Percentiles rank a stretch among this genome's conserved stretches.
phyloP scores from a whole-genome alignment of 2,113 vertebrate genomes.

The Labeo rohita region DNA sequence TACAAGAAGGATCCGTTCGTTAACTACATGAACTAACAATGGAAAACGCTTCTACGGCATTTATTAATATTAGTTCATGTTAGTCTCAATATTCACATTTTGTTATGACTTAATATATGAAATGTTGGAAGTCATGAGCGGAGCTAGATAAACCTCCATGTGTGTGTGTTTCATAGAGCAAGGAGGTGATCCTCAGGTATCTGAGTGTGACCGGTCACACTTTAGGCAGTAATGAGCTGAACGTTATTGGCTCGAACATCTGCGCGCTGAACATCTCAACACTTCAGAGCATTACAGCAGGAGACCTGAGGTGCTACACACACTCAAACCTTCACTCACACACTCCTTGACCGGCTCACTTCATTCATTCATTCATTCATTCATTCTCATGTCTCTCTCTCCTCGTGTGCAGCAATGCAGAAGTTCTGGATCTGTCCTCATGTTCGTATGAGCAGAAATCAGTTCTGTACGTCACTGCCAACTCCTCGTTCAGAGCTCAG shows the following conservation, averaged over 20 bases:
- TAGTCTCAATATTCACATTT: no score
- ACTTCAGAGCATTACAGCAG: constrained; percentile 55
- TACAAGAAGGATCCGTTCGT: no score
- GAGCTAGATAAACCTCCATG: constrained; percentile 8
- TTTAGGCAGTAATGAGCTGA: constrained; percentile 69
- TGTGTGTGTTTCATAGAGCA: constrained; percentile 65
- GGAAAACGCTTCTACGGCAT: no score
- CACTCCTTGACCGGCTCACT: background rate
- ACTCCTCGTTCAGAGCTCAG: constrained; percentile 60
- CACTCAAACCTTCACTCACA: background rate
- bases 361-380: background rate
- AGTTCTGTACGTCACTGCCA: constrained; percentile 70
- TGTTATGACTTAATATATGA: background rate
- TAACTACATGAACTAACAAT: no score
- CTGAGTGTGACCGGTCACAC: constrained; percentile 55
- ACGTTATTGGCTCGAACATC: constrained; percentile 61
- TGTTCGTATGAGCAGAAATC: constrained; percentile 67
- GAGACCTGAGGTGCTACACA: constrained; percentile 67
- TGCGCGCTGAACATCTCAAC: constrained; percentile 69
- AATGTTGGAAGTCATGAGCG: background rate
- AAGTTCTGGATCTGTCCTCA: constrained; percentile 57
- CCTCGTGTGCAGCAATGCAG: constrained; percentile 59
- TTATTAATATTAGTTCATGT: no score
- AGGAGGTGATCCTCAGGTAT: constrained; percentile 70
- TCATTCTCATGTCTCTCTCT: constrained; percentile 4